phyloP scores from a whole-genome alignment of 2,888 invertebrate genomes.

The Timema podura region DNA sequence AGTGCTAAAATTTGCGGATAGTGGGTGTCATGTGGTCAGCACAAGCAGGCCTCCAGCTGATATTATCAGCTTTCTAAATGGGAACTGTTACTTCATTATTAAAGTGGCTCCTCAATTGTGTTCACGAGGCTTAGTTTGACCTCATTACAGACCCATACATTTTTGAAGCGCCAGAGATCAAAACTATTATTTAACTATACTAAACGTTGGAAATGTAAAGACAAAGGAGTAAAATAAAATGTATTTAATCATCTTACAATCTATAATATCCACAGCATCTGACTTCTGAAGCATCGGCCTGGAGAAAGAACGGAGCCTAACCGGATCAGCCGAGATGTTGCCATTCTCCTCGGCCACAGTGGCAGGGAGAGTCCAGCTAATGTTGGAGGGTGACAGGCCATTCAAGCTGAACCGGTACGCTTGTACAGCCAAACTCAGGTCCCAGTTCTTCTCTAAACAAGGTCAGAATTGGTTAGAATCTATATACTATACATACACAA shows the following conservation, averaged over 20 bases:
- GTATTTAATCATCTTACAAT: conserved; percentile 20
- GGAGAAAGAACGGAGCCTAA: conserved; percentile 15
- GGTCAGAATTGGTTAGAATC: no score
- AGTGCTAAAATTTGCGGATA: no score
- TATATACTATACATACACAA: no score
- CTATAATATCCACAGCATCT: conserved; percentile 26
- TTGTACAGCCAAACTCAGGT: conserved; percentile 28
- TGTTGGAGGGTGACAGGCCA: not conserved
- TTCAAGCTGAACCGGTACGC: conserved; percentile 20
- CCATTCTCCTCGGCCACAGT: conserved; percentile 27
- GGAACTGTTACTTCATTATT: no score
- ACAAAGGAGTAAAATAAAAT: not conserved
- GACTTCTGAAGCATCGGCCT: conserved; percentile 28
- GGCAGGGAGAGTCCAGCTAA: conserved; percentile 16
- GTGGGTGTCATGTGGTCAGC: no score
- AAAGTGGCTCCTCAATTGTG: no score
- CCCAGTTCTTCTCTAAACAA: conserved; percentile 30
- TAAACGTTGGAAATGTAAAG: not conserved
- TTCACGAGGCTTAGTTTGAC: no score
- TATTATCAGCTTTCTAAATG: no score
- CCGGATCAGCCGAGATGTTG: conserved; percentile 13
- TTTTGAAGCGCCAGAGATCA: no score
- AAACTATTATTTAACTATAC: no score
- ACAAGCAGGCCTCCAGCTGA: no score
- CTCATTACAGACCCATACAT: no score